These are phyloP conservation scores for Odontesthes bonariensis DNA, from an alignment of 2,113 vertebrate species.

Conservation along the genomic window DNA sequence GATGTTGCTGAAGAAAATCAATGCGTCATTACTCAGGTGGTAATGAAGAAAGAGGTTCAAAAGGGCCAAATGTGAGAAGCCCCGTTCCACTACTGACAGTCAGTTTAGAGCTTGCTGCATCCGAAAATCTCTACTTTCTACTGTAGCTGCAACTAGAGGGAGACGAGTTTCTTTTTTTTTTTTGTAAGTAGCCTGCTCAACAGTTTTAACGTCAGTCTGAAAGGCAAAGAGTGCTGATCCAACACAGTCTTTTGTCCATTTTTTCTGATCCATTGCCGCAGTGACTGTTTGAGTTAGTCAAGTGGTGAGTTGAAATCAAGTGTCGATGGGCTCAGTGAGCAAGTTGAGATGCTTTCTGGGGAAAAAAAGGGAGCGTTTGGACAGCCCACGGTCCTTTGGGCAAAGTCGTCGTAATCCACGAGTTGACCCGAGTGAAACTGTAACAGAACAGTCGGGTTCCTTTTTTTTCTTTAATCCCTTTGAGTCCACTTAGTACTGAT, in stretches of 20 bases:
- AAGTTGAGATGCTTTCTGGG: slow-evolving; percentile 60
- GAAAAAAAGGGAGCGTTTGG: slow-evolving; percentile 34
- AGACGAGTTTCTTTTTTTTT: slow-evolving; percentile 17
- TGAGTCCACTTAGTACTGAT: slow-evolving; percentile 31
- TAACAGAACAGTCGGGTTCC: not conserved
- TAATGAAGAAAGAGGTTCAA: slow-evolving; percentile 32
- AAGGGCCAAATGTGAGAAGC: slow-evolving; percentile 43
- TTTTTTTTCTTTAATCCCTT: slow-evolving; percentile 15
- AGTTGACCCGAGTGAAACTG: slow-evolving; percentile 7
- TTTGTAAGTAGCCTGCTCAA: slow-evolving; percentile 17
- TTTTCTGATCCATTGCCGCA: not conserved
- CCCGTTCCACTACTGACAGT: slow-evolving; percentile 4
- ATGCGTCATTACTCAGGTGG: slow-evolving; percentile 47
- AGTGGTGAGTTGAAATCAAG: slow-evolving; percentile 55
- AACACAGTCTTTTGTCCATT: slow-evolving; percentile 31
- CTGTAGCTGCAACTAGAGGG: slow-evolving; percentile 53
- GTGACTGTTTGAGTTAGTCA: not conserved
- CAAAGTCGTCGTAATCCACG: not conserved
- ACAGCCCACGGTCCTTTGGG: slow-evolving; percentile 19
- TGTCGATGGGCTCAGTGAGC: slow-evolving; percentile 53
- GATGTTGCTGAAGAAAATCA: slow-evolving; percentile 51
- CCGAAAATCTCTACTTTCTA: slow-evolving; percentile 38
- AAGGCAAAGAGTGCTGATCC: slow-evolving; percentile 20
- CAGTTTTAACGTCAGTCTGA: slow-evolving; percentile 16
- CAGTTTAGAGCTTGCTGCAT: slow-evolving; percentile 6